Evolutionary conservation across 1,140 invertebrate species (phyloP).

Genomic region (Cydia fagiglandana): DNA sequence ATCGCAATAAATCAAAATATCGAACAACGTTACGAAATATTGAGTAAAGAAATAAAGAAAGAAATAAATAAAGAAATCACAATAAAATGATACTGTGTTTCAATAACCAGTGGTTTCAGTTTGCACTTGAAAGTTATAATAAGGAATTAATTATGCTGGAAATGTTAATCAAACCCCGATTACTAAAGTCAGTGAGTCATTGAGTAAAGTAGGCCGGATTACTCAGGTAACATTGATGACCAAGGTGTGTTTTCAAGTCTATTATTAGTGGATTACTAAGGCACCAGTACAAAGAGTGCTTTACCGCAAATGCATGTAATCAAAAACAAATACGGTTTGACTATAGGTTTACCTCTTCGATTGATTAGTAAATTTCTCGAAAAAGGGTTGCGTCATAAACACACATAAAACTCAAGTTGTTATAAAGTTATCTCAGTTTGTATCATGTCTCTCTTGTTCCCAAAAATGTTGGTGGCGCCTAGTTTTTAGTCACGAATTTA

Average conservation of each 20-base stretch:
- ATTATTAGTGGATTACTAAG: constrained; percentile 26
- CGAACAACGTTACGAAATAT: background rate
- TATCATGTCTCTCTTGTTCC: too few relatives aligned
- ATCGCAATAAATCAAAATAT: background rate
- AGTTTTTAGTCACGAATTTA: too few relatives aligned
- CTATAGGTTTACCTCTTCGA: too few relatives aligned
- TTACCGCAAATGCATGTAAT: too few relatives aligned
- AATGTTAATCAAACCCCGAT: background rate
- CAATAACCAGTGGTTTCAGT: background rate
- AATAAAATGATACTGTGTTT: background rate
- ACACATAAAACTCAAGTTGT: too few relatives aligned
- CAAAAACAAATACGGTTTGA: too few relatives aligned
- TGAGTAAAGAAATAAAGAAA: too few relatives aligned
- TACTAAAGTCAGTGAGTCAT: constrained; percentile 2
- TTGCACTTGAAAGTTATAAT: constrained; percentile 5
- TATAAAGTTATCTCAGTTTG: too few relatives aligned
- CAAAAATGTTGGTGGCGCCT: too few relatives aligned
- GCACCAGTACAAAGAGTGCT: background rate
- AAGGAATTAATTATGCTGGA: constrained; percentile 5
- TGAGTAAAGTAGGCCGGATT: constrained; percentile 20
- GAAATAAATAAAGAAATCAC: too few relatives aligned
- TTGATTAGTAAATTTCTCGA: too few relatives aligned
- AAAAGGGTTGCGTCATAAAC: too few relatives aligned
- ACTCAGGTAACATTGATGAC: constrained; percentile 1
- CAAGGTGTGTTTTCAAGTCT: background rate